Evolutionary conservation across 2,113 vertebrate species (phyloP).

Genomic region (Sphaerodactylus townsendi): DNA sequence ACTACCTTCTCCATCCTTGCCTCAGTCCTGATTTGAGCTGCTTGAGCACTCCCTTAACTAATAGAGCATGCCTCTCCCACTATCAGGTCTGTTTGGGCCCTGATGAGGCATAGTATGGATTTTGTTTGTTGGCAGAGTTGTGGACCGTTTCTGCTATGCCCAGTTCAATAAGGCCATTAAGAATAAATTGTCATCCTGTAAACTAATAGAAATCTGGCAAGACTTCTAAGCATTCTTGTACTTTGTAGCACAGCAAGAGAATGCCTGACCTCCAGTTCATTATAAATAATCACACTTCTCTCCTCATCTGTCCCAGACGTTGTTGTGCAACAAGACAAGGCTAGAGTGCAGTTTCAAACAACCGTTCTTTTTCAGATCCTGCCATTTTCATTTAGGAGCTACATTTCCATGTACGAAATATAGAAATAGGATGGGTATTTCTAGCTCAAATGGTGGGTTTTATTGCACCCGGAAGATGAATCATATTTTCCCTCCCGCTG

Average conservation of each 20-base stretch:
- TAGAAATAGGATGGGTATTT: not conserved
- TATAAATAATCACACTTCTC: not conserved
- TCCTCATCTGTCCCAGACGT: constrained; percentile 7
- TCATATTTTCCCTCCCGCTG: constrained; percentile 1
- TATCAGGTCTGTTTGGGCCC: not conserved
- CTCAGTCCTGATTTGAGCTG: too few species aligned
- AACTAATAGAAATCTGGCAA: not conserved
- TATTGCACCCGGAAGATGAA: not conserved
- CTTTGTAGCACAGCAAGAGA: not conserved
- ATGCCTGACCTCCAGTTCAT: too few species aligned
- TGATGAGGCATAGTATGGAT: not conserved
- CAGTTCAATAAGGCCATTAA: not conserved
- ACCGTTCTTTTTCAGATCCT: constrained; percentile 25
- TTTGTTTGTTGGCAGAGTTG: not conserved
- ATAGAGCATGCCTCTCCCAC: too few species aligned
- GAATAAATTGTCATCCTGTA: not conserved
- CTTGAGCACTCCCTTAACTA: too few species aligned
- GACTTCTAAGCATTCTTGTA: not conserved
- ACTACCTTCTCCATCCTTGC: too few species aligned
- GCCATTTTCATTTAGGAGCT: constrained; percentile 18
- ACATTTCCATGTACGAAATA: not conserved
- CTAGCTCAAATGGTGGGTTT: not conserved
- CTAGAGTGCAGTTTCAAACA: constrained; percentile 17
- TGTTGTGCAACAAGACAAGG: not conserved
- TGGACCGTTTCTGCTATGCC: not conserved